A percentile compares a stretch with the other conserved stretches of the same genome.
phyloP scores from a whole-genome alignment of 2,888 invertebrate species.

The Sisyra terminalis region DNA sequence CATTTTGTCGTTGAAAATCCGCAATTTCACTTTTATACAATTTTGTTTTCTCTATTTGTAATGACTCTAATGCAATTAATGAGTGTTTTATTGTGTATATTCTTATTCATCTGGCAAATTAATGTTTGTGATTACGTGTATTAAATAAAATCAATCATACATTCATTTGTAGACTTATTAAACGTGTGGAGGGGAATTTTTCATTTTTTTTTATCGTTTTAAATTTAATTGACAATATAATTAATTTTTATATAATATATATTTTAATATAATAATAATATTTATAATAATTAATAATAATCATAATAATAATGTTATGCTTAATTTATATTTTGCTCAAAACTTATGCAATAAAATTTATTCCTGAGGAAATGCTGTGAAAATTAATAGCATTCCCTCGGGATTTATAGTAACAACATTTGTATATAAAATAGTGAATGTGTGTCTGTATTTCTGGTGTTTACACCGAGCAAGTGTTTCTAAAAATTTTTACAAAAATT shows the following conservation, averaged over 20 bases:
- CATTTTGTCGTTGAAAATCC: too few species aligned
- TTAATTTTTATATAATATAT: conserved; percentile 20
- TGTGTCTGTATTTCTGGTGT: too few species aligned
- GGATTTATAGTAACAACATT: conserved; percentile 6
- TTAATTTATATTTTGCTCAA: conserved; percentile 4
- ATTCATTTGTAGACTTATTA: too few species aligned
- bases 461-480: too few species aligned
- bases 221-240: conserved; percentile 29
- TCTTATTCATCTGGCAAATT: too few species aligned
- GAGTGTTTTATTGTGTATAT: too few species aligned
- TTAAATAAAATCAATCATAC: too few species aligned
- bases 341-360: conserved; percentile 9
- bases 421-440: background rate
- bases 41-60: too few species aligned
- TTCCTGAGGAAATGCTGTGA: background rate
- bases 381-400: background rate
- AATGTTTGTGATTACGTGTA: too few species aligned
- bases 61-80: too few species aligned
- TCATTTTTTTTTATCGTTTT: background rate
- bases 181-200: conserved; percentile 3
- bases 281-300: conserved; percentile 8
- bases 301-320: conserved; percentile 4
- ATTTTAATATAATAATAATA: conserved; percentile 7
- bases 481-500: too few species aligned
- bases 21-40: too few species aligned